Evolutionary conservation across 1,140 invertebrate genomes (phyloP), one percentile per base, ranked within the genome.

Genomic region (Drosophila elegans): DNA sequence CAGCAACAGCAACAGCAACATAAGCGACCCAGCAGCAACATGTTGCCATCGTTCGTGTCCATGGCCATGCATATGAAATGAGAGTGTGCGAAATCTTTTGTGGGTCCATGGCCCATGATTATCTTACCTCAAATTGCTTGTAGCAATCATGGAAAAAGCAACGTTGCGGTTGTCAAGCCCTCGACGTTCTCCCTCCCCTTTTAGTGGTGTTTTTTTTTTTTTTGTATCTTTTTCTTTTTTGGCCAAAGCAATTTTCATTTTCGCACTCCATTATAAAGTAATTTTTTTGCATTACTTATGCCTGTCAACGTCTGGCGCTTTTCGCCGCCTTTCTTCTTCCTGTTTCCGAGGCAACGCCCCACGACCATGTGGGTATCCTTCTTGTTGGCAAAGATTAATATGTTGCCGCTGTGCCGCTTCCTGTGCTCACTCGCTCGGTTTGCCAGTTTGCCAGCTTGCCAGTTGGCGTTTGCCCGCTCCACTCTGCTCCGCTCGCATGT

Each of bases 181-280:
- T 16, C 27, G 6, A 7, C 21, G 25, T 52, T 41, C 51, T 45
- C 13, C 38, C 42, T 25, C 21, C 21, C 16, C 16, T 21, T 21
- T 11, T 46, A 32, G 29, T 5, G 29, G 1, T 21, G 0, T 21
- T 1, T 44, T 21, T 7, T 3, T 21, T 21, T 13, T 13, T 1
- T 4, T 21, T 29, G n/a, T 27, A 0, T n/a, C 56, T 52, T 39
- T 57, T 29, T 39, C 16, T 34, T 71, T 59, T 51, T 27, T 56
- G 41, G 68, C 52, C 64, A 64, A 62, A 77, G 79, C 83, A 89
- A 88, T 88, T 89, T 88, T 88, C 80, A 89, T 89, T 88, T 89
- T 89, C 84, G 77, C 84, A 90, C 84, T 89, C 84, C 84, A 89
- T 89, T 89, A 89, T 84, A 89, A 89, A 89, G 85, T 89, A 89